These are phyloP conservation scores for Piaya cayana DNA, from an alignment of 2,113 vertebrate species.

Conservation along the genomic window DNA sequence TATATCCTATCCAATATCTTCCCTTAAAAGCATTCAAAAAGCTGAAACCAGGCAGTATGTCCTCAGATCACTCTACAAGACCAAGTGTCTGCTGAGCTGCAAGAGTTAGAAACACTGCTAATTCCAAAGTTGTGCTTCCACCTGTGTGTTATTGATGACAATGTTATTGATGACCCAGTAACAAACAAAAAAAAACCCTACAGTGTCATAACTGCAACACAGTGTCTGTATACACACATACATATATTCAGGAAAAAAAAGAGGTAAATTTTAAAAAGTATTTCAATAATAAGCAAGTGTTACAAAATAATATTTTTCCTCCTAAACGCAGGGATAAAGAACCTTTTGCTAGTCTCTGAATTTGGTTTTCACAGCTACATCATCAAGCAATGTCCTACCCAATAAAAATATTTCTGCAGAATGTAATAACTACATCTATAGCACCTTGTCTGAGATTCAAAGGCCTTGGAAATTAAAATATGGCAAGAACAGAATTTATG, in stretches of 20 bases:
- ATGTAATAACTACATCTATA: slow-evolving; percentile 76
- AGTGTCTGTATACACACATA: background rate
- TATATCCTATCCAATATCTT: background rate
- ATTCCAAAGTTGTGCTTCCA: background rate
- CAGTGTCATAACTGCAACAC: background rate
- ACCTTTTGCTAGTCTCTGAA: slow-evolving; percentile 72
- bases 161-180: background rate
- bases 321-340: slow-evolving; percentile 69
- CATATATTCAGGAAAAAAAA: background rate
- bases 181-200: background rate
- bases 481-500: slow-evolving; percentile 59
- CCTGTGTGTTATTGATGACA: background rate
- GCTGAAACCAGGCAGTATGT: background rate
- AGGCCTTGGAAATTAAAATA: slow-evolving; percentile 73
- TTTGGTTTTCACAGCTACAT: slow-evolving; percentile 66
- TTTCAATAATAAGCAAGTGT: slow-evolving; percentile 17
- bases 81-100: background rate
- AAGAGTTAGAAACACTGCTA: background rate
- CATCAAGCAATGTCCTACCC: slow-evolving; percentile 73
- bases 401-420: slow-evolving; percentile 77
- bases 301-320: slow-evolving; percentile 71
- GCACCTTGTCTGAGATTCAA: slow-evolving; percentile 72
- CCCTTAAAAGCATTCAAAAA: background rate
- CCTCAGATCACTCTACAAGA: background rate
- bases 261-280: background rate